Conservation (phyloP, 2,797 vertebrate genomes). For the Aulostomus chinensis region DNA sequence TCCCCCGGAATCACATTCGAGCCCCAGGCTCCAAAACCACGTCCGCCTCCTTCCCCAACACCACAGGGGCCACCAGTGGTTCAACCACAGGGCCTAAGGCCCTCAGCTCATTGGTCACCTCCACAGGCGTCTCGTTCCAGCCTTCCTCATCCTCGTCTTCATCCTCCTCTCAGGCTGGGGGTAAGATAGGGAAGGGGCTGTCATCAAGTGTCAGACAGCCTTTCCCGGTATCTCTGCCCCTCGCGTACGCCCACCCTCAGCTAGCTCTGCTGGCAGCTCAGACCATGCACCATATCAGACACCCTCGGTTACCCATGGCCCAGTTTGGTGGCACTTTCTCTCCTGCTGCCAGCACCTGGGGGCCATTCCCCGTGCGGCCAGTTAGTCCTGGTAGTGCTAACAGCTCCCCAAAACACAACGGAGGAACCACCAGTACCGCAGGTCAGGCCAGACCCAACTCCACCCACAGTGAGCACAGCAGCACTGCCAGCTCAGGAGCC, state of each 20-base stretch:
- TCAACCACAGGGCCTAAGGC: conserved; percentile 87
- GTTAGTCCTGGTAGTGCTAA: conserved; percentile 95
- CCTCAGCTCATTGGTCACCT: conserved; percentile 88
- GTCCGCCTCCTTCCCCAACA: conserved; percentile 82
- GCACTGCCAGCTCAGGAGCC: conserved; percentile 63
- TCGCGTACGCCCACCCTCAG: conserved; percentile 96
- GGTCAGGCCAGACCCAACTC: conserved; percentile 62
- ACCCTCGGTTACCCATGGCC: conserved; percentile 97
- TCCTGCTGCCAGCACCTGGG: conserved; percentile 95
- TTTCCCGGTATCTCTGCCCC: conserved; percentile 91
- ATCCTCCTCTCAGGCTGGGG: conserved; percentile 82
- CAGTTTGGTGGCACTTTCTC: conserved; percentile 97
- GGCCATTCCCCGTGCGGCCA: conserved; percentile 96
- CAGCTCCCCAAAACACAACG: conserved; percentile 95
- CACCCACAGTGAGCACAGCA: conserved; percentile 81
- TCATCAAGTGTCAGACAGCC: conserved; percentile 91
- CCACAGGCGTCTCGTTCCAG: conserved; percentile 89
- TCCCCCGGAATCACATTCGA: conserved; percentile 97
- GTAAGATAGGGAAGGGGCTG: conserved; percentile 91
- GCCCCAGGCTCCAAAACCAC: conserved; percentile 88
- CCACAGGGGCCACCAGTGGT: conserved; percentile 85
- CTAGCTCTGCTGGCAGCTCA: conserved; percentile 95
- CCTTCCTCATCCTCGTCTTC: conserved; percentile 83
- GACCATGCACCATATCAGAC: conserved; percentile 99
- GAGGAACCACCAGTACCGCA: conserved; percentile 53